Base-by-base conservation (phyloP, 92 coral and sea anemone genomes). In the Palythoa caribaeorum region DNA sequence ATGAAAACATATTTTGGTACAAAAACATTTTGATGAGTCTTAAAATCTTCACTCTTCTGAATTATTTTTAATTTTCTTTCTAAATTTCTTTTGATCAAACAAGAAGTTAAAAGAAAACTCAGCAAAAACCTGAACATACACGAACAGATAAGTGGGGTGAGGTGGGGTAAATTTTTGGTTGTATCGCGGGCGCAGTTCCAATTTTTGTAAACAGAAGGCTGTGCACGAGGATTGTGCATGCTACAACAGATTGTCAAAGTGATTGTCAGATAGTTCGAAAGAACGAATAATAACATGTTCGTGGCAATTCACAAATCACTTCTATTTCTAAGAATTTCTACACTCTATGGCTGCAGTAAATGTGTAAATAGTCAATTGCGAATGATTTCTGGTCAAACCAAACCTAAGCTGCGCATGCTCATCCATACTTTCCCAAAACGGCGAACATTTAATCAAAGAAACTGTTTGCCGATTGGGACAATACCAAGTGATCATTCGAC, bases 111-210 rank as follows among this genome's bases (percentile, higher is more conserved):
- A 5, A 2, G 47, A 5, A 5, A 5, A 40, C 47, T 28, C 28
- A 0, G 28, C 28, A 28, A 28, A 28, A 0, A 28, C 28, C 28
- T 28, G 28, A 28, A 28, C 28, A 28, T 0, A 28, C 28, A 28
- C 28, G 28, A 40, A 40, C 6, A 2, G 3, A 2, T 44, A 6
- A 44, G 48, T 6, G 48, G 48, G 48, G 48, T 44, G 48, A 44
- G 48, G 48, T 44, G 48, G 6, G 48, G 6, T 44, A 44, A 44
- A 28, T 14, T 70, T 36, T 35, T 13, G 10, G 1, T 71, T 36
- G 75, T 71, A 71, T 71, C 75, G 75, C 75, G 75, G 75, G 75
- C 75, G 75, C 75, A 17, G 75, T 17, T 44, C 50, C 6, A 5
- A 44, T 0, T 44, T 44, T 44, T 44, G 50, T 44, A 44, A 44